Base-by-base conservation (phyloP, 1,140 invertebrate species). In the Drosophila micromelanica region DNA sequence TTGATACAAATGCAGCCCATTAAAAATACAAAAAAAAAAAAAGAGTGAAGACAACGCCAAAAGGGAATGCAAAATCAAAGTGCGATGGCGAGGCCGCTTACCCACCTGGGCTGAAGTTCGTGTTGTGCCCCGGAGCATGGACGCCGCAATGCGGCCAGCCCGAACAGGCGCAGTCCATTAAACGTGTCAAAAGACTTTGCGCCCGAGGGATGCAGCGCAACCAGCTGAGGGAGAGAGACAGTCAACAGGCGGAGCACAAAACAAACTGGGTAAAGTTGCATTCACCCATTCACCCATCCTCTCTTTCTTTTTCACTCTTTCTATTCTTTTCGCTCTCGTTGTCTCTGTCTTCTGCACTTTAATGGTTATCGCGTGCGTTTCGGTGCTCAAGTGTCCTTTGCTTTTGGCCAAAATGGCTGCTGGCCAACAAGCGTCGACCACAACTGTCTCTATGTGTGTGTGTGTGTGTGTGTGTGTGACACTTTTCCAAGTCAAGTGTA, bases 21-120 rank as follows among this genome's bases (percentile, higher is more conserved):
- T 82, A 87, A 86, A 87, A 76, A 78, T 76, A 69, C 61, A 73
- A 71, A 61, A 52, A 87, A 76, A 78, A 73, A 69, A 57, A 73
- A 71, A 61, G 49, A 64, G 51, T 46, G 65, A 79, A 75, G 42
- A 20, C 43, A 37, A 40, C 32, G 40, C 59, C 71, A 84, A 54
- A 89, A 87, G 76, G 61, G 84, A 89, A 87, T 87, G 79, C 84
- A 70, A 87, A 87, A 87, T 87, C 84, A 87, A 87, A 87, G 79
- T 71, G 64, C 70, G 79, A 89, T 76, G 32, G 8, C 32, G 72
- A 52, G 59, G 67, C 11, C 27, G 43, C 55, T 38, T 59, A 70
- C 59, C 65, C 65, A 35, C 32, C 32, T 35, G 32, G 32, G 64
- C 20, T n/a, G 32, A 20, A 13, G 38, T 15, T 32, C 30, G 11